Base-by-base conservation (phyloP, 2,113 vertebrate species). In the Progne subis region DNA sequence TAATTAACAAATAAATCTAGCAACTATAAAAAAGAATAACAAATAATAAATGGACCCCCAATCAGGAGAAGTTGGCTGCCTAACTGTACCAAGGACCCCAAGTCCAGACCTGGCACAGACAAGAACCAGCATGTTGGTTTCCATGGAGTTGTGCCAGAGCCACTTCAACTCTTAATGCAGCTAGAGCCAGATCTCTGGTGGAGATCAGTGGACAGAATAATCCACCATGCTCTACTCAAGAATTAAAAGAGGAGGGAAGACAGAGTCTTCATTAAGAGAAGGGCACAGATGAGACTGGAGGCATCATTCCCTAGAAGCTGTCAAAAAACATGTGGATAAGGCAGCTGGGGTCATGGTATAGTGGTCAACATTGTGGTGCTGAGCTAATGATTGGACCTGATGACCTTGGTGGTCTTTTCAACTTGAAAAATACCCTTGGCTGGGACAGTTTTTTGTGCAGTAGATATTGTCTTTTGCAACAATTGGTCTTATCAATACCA, bases 1-100 rank as follows among this genome's bases (percentile, higher is more conserved):
- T 82, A 96, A 96, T 93, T 90, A 94, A 83, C 57, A 97, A 81
- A 96, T 96, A 96, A 94, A 96, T 96, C 88, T 75, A 90, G 41
- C 34, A 83, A 57, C 60, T 53, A 72, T 57, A 64, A 84, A 76
- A 88, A 55, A 77, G 63, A 88, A 88, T 28, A 77, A 1, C 29
- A 80, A 84, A 44, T 43, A 91, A 70, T 52, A 83, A 44, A 64
- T 32, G 53, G 44, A 75, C 5, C 1, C 8, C 5, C 28, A 37
- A 10, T 34, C 64, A 68, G 44, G 19, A 90, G 9, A 78, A 11
- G 15, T 12, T 63, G 17, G 23, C 34, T 81, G 43, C 15, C 44
- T 81, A 24, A 49, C 15, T 37, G 18, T 68, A 55, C 9, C 16
- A 64, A 44, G 14, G 5, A 55, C 2, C 8, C 31, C 12, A 70